These are phyloP conservation scores for Drosophila meridionalis DNA, from an alignment of 2,888 invertebrate species.

Conservation along the genomic window DNA sequence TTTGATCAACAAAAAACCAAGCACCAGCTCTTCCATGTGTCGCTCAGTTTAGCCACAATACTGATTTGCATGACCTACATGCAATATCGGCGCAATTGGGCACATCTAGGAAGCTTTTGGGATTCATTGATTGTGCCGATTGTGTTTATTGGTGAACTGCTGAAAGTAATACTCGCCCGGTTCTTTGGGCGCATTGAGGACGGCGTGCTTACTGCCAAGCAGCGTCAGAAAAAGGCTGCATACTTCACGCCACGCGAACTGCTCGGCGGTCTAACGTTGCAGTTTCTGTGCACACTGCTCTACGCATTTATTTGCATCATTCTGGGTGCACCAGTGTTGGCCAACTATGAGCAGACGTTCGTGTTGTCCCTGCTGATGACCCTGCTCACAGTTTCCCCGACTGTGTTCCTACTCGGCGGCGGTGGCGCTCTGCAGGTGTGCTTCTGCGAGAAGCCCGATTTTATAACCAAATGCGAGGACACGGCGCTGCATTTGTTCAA, in stretches of 20 bases:
- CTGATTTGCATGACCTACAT: constrained; percentile 84
- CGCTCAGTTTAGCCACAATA: constrained; percentile 83
- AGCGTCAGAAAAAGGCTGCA: constrained; percentile 79
- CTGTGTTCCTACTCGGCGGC: constrained; percentile 83
- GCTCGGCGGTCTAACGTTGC: constrained; percentile 79
- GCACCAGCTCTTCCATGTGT: constrained; percentile 84
- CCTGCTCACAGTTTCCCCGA: constrained; percentile 83
- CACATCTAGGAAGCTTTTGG: constrained; percentile 83
- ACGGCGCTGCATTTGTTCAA: constrained; percentile 83
- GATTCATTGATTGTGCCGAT: constrained; percentile 83
- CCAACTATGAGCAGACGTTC: constrained; percentile 84
- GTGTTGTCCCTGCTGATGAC: constrained; percentile 83
- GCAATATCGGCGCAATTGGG: constrained; percentile 83
- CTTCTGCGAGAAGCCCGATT: constrained; percentile 84
- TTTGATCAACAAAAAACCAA: constrained; percentile 84
- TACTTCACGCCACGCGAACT: constrained; percentile 82
- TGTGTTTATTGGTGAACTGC: constrained; percentile 82
- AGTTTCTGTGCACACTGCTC: constrained; percentile 81
- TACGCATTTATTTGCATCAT: constrained; percentile 84
- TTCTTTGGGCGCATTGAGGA: constrained; percentile 81
- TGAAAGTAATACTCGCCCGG: constrained; percentile 81
- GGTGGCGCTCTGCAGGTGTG: constrained; percentile 84
- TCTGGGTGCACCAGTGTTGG: constrained; percentile 84
- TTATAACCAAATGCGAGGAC: constrained; percentile 83
- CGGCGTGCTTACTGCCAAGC: constrained; percentile 73